Evolutionary conservation across 1,140 invertebrate genomes (phyloP), one percentile per base, ranked within the genome.

Genomic region (Frieseomelitta varia): DNA sequence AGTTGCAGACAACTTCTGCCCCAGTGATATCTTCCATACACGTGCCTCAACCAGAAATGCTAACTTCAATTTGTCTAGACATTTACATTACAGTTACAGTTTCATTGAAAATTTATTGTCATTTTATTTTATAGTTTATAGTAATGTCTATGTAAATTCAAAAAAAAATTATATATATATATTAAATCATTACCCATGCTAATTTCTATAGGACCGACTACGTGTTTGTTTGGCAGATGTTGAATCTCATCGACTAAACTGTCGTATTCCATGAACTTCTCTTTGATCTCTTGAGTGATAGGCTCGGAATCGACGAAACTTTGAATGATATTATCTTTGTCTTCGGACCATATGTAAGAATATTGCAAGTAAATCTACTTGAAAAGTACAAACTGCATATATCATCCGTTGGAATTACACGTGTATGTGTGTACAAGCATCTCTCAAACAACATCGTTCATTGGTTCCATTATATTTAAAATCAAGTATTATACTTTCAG

Each of bases 221-320:
- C 95, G 90, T 97, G 95, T 71, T 92, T 92, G 0, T 96, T 93
- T 1, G 96, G 96, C 79, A 98, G 94, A 77, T 95, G 94, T 19
- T 96, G 91, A 34, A 98, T 96, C 91, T 96, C 95, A 0, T 95
- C 93, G 19, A 97, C 96, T 86, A 97, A 92, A 19, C 95, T 91
- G 88, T 97, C 96, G 89, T 97, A 98, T 81, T 96, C 95, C 24
- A 96, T 93, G 79, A 98, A 97, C 94, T 97, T 97, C 86, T 97
- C 96, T 82, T 96, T 96, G 87, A 98, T 97, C 90, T 97, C 96
- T 0, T 97, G 96, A 51, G 97, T 96, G 15, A 96, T 94, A 0
- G 97, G 97, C 92, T 97, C 96, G 1, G 95, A 95, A 75, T 97
- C 95, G 30, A 97, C 96, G 93, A 98, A 98, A 4, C 94, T 91